phyloP scores from a whole-genome alignment of 2,113 vertebrate species.

The Scolopax mira region DNA sequence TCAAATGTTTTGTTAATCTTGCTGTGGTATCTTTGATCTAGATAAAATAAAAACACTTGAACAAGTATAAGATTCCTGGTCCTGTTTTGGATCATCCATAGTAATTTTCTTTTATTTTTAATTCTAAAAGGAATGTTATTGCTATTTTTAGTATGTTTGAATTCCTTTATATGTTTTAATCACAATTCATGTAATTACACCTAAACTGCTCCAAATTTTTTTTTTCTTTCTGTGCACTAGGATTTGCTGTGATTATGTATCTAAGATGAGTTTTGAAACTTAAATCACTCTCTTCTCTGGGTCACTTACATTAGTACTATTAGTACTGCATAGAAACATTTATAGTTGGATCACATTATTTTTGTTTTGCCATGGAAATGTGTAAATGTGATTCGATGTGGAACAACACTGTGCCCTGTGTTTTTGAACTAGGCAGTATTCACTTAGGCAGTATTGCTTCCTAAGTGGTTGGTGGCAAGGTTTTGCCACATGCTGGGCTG shows the following conservation, averaged over 20 bases:
- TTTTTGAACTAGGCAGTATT: not conserved
- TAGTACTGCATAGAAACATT: not conserved
- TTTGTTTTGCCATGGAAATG: not conserved
- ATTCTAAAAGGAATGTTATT: not conserved
- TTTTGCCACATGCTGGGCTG: not conserved
- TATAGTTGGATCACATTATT: not conserved
- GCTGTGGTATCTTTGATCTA: not conserved
- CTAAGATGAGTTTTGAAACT: not conserved
- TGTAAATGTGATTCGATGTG: not conserved
- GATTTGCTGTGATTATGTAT: not conserved
- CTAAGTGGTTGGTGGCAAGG: not conserved
- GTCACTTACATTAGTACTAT: not conserved
- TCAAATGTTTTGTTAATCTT: not conserved
- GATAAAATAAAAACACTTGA: not conserved
- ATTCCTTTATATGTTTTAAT: not conserved
- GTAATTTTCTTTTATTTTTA: not conserved
- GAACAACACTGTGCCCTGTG: fast-evolving
- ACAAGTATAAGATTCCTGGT: not conserved
- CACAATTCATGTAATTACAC: not conserved
- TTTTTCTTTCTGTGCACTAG: not conserved
- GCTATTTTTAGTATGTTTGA: not conserved
- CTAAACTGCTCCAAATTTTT: not conserved
- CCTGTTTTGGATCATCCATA: not conserved
- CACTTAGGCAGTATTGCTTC: not conserved
- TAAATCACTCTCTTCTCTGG: not conserved